Evolutionary conservation across 2,113 vertebrate species (phyloP).

Genomic region (Sisor rabdophorus): DNA sequence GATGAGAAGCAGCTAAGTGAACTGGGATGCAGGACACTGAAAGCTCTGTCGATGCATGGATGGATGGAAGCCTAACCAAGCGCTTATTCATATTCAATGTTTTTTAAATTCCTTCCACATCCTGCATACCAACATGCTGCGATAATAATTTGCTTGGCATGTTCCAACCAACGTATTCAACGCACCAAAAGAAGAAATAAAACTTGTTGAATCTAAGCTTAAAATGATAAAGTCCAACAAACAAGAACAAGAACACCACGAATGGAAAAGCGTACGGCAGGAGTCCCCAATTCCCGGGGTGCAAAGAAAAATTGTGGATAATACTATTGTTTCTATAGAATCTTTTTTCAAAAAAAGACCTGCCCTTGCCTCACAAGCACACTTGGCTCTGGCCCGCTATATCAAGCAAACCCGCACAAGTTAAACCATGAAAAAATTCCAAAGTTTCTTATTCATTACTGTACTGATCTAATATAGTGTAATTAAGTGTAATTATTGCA

Average conservation of each 20-base stretch:
- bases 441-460: no score
- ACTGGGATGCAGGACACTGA: constrained; percentile 13
- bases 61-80: constrained; percentile 33
- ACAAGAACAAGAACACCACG: not conserved
- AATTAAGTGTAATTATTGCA: no score
- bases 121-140: constrained; percentile 33
- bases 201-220: not conserved
- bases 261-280: no score
- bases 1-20: constrained; percentile 5
- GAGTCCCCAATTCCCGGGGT: no score
- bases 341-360: no score
- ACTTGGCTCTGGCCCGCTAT: no score
- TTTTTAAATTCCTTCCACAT: constrained; percentile 19
- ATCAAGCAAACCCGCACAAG: no score
- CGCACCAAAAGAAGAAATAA: constrained; percentile 15
- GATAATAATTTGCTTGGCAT: constrained; percentile 47
- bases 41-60: constrained; percentile 25
- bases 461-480: no score
- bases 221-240: not conserved
- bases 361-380: no score
- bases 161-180: constrained; percentile 40
- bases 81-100: constrained; percentile 8
- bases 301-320: no score
- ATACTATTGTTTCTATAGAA: no score
- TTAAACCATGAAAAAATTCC: no score